Base-by-base conservation (phyloP, 2,797 vertebrate species). In the Galagoides demidoff region DNA sequence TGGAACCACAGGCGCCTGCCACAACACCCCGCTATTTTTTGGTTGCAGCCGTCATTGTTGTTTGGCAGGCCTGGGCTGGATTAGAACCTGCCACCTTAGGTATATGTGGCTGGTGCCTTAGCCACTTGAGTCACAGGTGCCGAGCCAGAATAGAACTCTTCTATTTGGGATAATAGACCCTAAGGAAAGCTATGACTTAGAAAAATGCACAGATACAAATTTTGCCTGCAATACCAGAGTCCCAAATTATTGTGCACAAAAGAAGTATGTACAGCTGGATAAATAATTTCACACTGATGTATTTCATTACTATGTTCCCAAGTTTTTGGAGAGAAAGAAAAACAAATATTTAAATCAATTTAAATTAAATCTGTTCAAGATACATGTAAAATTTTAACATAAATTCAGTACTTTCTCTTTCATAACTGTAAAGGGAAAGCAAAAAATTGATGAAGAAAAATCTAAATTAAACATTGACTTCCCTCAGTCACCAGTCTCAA, bases 361-460 rank as follows among this genome's bases (percentile, higher is more conserved):
- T 57, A 45, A 77, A 63, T 76, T 89, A 82, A 74, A 78, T 85
- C 63, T 61, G 3, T 61, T 89, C 57, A 85, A 9, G 79, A 43
- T 93, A 89, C 64, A 92, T 84, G 81, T 66, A 63, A 92, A 94
- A 86, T 63, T 76, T 68, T 79, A 89, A 85, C 83, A 82, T 34
- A 89, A 90, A 93, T 59, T 57, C 84, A 91, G 9, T 81, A 34
- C 12, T 95, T 92, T 66, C 16, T 55, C 9, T 34, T 68, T 83
- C 11, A 1, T 12, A 96, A 92, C n/a, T 70, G 34, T 59, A 92
- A 90, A 84, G 34, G 85, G 10, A 86, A 86, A 83, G 49, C 57
- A 90, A n/a, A 74, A 90, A 49, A 20, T 22, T 79, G 57, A 76
- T 76, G 31, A 94, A 95, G 22, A 43, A 94, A 92, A 92, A 73